These are phyloP conservation scores for Cotesia congregata DNA, from an alignment of 2,888 invertebrate genomes.

Conservation along the genomic window DNA sequence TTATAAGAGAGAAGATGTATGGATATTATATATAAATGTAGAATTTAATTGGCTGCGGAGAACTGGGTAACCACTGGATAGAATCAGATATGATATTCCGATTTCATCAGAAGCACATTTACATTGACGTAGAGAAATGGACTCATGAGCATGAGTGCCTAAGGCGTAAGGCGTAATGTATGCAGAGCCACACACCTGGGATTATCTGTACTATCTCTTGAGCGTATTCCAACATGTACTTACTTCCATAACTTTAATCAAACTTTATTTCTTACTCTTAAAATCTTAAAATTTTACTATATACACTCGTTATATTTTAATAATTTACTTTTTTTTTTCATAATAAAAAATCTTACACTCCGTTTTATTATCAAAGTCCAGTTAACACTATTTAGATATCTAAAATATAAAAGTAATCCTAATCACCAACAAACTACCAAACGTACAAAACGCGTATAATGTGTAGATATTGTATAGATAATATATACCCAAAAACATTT, in stretches of 20 bases:
- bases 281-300: not conserved
- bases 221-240: constrained; percentile 58
- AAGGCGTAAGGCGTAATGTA: constrained; percentile 42
- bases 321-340: too few species aligned
- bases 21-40: constrained; percentile 15
- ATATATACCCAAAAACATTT: too few species aligned
- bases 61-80: constrained; percentile 22
- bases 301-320: too few species aligned
- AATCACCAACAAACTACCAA: too few species aligned
- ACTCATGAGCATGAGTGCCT: constrained; percentile 53
- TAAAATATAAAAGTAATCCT: too few species aligned
- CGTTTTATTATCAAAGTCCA: too few species aligned
- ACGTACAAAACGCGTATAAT: too few species aligned
- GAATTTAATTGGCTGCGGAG: constrained; percentile 10
- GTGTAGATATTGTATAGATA: too few species aligned
- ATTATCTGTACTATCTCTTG: constrained; percentile 56
- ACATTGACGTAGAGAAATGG: constrained; percentile 28
- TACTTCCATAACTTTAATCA: constrained; percentile 54
- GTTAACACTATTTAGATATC: too few species aligned
- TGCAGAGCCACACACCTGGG: constrained; percentile 59
- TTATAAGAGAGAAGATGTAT: not conserved
- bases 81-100: not conserved
- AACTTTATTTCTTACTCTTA: constrained; percentile 51
- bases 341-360: too few species aligned
- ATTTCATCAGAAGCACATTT: constrained; percentile 11